Evolutionary conservation across 2,888 invertebrate genomes (phyloP), one percentile per base, ranked within the genome.

Genomic region (Ypsolopha sequella): DNA sequence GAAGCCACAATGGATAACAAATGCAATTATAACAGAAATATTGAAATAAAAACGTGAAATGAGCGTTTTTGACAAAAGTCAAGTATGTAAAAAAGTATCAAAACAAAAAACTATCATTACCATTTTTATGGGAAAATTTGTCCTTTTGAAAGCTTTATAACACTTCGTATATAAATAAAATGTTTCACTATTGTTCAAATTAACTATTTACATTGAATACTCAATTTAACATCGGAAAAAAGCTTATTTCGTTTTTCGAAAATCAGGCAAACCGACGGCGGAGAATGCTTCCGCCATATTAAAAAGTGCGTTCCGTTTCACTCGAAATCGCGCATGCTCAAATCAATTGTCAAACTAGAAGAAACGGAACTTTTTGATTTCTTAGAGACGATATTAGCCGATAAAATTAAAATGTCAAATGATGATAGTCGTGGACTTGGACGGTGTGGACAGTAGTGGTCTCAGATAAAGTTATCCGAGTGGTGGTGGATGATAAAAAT

Each of bases 101-200:
- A 87, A 87, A 87, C 87, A 88, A 88, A 88, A 86, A 87, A 87
- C 82, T 81, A 80, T 84, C 82, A 79, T 85, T 86, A 87, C 87
- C 87, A 87, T 87, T 86, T 86, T 87, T 84, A 70, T 60, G 58
- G 62, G 62, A 59, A 66, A 70, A 66, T 63, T 60, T 58, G 58
- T 57, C 53, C 35, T 63, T 61, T 60, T 59, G 56, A 51, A 53
- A 58, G 54, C 57, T 59, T 62, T 60, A 47, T 47, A 51, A 54
- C 53, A 54, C 54, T 44, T 55, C 51, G 53, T 60, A 57, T 52
- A 56, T 51, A 52, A 55, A 55, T 56, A 59, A 57, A 55, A 56
- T 50, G 53, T 58, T 52, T 56, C 66, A 66, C 62, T 44, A 6
- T 24, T 51, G n/a, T 51, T 38, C 36, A 7, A 33, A 6, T 36